Evolutionary conservation across 2,888 invertebrate species (phyloP).

Genomic region (Drosophila merina): DNA sequence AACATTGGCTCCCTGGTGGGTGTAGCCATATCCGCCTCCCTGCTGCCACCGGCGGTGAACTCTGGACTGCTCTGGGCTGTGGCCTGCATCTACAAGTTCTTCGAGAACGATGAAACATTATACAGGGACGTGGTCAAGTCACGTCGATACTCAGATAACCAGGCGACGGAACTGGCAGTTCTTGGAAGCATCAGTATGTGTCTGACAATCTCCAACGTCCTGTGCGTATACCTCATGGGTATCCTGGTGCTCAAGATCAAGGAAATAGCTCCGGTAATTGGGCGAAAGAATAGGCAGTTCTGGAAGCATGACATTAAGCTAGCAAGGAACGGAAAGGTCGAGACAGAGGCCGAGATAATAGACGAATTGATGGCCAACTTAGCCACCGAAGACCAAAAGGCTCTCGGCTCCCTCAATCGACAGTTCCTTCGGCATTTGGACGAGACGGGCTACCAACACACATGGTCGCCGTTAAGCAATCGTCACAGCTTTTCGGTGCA

Average conservation of each 20-base stretch:
- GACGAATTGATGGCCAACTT: constrained; percentile 81
- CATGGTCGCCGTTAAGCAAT: constrained; percentile 80
- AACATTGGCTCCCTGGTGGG: constrained; percentile 91
- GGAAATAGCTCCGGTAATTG: constrained; percentile 86
- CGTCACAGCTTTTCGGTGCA: constrained; percentile 61
- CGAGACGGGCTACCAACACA: constrained; percentile 76
- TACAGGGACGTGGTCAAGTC: constrained; percentile 84
- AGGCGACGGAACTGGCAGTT: constrained; percentile 86
- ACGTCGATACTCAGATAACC: constrained; percentile 86
- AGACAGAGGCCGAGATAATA: constrained; percentile 79
- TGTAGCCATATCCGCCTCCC: constrained; percentile 92
- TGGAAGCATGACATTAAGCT: constrained; percentile 88
- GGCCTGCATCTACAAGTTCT: constrained; percentile 85
- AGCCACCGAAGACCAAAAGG: constrained; percentile 69
- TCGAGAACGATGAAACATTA: constrained; percentile 84
- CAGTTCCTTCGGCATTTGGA: constrained; percentile 70
- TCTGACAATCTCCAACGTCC: constrained; percentile 89
- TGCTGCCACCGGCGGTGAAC: constrained; percentile 92
- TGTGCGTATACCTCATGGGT: constrained; percentile 89
- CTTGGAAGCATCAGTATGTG: constrained; percentile 89
- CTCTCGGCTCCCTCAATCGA: constrained; percentile 57
- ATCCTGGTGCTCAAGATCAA: constrained; percentile 89
- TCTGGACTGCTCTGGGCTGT: constrained; percentile 89
- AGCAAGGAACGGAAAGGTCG: constrained; percentile 85
- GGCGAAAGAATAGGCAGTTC: constrained; percentile 85